Evolutionary conservation across 2,888 invertebrate genomes (phyloP).

Genomic region (Fabriciana adippe): DNA sequence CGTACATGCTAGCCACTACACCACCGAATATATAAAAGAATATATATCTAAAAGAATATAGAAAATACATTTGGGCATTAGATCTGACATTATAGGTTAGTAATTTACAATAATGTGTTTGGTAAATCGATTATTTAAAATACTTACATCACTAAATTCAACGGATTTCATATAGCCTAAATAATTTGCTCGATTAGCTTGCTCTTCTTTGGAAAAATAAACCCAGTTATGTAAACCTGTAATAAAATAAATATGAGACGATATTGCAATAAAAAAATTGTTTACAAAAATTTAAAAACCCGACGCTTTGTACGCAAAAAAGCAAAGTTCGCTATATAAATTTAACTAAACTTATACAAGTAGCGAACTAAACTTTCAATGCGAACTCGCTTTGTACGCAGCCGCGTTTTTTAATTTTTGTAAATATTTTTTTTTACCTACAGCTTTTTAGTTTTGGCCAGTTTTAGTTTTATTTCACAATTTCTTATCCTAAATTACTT

Average conservation of each 20-base stretch:
- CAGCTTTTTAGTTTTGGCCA: no score
- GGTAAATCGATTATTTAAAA: neutral
- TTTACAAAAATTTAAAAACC: neutral
- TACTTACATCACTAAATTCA: slow-evolving; percentile 87
- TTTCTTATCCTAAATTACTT: no score
- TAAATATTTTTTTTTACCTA: no score
- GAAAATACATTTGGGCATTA: neutral
- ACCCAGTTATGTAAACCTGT: slow-evolving; percentile 95
- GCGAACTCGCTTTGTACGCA: no score
- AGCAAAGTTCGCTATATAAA: no score
- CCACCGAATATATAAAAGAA: no score
- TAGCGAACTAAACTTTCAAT: no score
- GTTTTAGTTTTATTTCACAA: no score
- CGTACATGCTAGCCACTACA: no score
- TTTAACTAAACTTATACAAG: no score
- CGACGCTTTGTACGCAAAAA: no score
- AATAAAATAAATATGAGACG: slow-evolving; percentile 31
- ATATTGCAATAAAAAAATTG: neutral
- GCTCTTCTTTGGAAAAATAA: slow-evolving; percentile 90
- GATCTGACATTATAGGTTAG: neutral
- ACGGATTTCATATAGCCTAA: slow-evolving; percentile 89
- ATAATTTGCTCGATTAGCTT: slow-evolving; percentile 87
- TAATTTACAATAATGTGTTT: neutral
- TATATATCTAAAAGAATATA: slow-evolving; percentile 79
- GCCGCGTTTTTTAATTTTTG: no score